Evolutionary conservation across 2,888 invertebrate genomes (phyloP).

Genomic region (Furcula furcula): DNA sequence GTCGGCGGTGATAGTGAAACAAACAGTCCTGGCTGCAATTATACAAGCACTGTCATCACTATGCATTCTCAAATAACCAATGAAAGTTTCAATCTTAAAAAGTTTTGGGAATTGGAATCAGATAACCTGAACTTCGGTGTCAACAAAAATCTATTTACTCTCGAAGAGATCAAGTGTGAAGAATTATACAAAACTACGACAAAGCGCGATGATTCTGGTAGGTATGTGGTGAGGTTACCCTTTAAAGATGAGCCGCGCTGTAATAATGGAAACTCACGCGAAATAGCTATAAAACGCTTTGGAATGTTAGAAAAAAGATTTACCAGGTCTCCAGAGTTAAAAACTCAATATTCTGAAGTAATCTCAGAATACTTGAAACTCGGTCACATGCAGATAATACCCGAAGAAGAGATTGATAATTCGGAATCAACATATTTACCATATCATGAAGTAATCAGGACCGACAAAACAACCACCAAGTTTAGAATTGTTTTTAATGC

Average conservation of each 20-base stretch:
- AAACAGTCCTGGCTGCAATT: too few relatives aligned
- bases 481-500: too few relatives aligned
- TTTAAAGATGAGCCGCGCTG: neutral
- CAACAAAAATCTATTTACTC: too few relatives aligned
- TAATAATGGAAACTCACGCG: neutral
- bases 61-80: neutral
- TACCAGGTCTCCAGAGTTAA: too few relatives aligned
- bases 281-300: too few relatives aligned
- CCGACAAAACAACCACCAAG: too few relatives aligned
- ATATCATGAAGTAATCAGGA: too few relatives aligned
- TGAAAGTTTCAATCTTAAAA: conserved; percentile 3
- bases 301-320: too few relatives aligned
- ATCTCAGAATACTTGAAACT: conserved; percentile 1
- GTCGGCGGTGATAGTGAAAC: too few relatives aligned
- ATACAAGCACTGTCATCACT: neutral
- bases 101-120: conserved; percentile 5
- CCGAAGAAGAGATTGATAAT: neutral
- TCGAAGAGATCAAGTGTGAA: conserved; percentile 4
- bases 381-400: conserved; percentile 2
- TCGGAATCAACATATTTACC: too few relatives aligned
- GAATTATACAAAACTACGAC: conserved; percentile 2
- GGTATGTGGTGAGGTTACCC: conserved; percentile 1
- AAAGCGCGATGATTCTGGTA: neutral
- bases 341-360: neutral
- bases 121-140: neutral